phyloP scores from a whole-genome alignment of 2,113 vertebrate species.

The Protobothrops flavoviridis region DNA sequence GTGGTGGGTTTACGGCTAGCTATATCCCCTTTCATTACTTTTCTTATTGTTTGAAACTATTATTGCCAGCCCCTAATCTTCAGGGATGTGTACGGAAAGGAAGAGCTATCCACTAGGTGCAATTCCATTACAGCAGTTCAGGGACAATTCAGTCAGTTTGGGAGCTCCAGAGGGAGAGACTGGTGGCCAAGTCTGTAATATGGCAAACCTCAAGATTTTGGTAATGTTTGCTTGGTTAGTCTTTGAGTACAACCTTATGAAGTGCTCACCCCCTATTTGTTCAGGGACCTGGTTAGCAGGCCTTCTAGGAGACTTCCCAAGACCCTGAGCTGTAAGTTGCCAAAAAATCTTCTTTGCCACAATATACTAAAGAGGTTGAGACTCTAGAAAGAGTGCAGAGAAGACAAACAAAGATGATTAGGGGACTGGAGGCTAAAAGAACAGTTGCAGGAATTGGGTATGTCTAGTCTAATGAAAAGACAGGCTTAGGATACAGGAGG shows the following conservation, averaged over 20 bases:
- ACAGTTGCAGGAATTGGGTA: no score
- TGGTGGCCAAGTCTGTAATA: background rate
- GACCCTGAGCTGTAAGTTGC: background rate
- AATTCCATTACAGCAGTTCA: background rate
- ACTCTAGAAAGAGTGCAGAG: no score
- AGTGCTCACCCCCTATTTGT: background rate
- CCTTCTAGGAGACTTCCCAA: background rate
- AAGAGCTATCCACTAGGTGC: background rate
- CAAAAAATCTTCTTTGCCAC: background rate
- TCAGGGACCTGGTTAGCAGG: background rate
- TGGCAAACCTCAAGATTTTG: background rate
- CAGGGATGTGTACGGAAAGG: background rate
- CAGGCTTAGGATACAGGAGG: no score
- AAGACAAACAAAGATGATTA: no score
- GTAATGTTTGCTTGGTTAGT: background rate
- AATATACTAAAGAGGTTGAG: no score
- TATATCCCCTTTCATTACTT: background rate
- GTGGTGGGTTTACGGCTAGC: background rate
- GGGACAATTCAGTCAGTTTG: background rate
- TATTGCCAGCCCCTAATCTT: background rate
- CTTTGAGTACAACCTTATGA: background rate
- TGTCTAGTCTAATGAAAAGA: no score
- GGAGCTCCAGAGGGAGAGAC: background rate
- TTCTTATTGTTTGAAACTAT: background rate
- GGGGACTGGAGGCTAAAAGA: no score